Base-by-base conservation (phyloP, 2,888 invertebrate genomes). In the Hipparchia sbordonii region DNA sequence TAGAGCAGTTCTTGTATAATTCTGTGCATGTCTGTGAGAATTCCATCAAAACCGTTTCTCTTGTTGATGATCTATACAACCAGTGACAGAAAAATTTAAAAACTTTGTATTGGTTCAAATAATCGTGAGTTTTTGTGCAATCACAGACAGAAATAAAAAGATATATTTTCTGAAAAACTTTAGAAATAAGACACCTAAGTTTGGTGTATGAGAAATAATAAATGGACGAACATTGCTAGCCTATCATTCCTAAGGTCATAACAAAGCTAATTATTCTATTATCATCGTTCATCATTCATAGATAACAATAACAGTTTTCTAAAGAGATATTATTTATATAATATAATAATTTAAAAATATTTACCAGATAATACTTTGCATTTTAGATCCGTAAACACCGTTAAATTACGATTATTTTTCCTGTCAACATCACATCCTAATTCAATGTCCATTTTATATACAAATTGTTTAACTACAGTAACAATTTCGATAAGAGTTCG, bases 391-490 rank as follows among this genome's bases (percentile, higher is more conserved):
- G 79, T 71, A 76, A 88, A 89, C 69, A 85, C 82, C 46, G 78
- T 79, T 45, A 77, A 52, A 69, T 76, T 75, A 72, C 76, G 63
- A 60, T 73, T 71, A 33, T 71, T 51, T 6, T 77, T 69, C 57
- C 71, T 72, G 23, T 69, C 71, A 71, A 75, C 73, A 52, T 60
- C 69, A 71, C 63, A 56, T 63, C 82, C 85, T n/a, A 73, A 77
- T 81, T 87, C 85, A 0, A 84, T 61, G 62, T 84, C 84, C 85
- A 87, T 86, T 71, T 75, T 77, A 39, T 71, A 54, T 67, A 68
- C 12, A 5, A 54, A 54, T 57, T 8, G 8, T 23, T 52, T 39
- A 46, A 59, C 6, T 59, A 12, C 23, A 56, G 33, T 45, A 52
- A 13, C 13, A 46, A 46, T 67, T 46, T 6, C 46, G 8, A 62